Conservation (phyloP, 2,888 invertebrate genomes). For the Vanessa cardui region DNA sequence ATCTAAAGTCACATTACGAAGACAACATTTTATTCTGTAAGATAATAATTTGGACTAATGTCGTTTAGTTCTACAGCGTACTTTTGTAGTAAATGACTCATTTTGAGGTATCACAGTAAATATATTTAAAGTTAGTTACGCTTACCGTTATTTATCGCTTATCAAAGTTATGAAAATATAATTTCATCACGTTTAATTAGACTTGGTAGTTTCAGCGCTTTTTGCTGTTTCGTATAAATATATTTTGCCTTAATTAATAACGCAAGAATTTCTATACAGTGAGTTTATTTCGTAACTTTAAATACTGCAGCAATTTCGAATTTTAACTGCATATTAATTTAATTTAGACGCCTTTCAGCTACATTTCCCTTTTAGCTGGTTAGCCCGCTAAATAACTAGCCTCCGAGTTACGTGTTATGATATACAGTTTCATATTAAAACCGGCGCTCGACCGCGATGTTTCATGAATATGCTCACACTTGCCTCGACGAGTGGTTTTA, state of each 20-base stretch:
- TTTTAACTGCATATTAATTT: conserved; percentile 26
- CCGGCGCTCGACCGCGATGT: conserved; percentile 26
- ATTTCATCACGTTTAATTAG: conserved; percentile 10
- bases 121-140: background rate
- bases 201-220: background rate
- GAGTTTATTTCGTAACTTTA: conserved; percentile 9
- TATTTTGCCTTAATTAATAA: conserved; percentile 11
- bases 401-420: background rate
- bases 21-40: conserved; percentile 3
- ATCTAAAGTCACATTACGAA: background rate
- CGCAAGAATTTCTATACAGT: background rate
- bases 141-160: background rate
- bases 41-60: background rate
- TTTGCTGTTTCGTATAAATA: conserved; percentile 6
- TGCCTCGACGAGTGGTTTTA: background rate
- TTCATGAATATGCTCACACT: conserved; percentile 8
- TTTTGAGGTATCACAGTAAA: background rate
- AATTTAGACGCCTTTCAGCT: conserved; percentile 28
- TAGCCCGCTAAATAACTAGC: conserved; percentile 5
- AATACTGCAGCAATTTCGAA: conserved; percentile 4
- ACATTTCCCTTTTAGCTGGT: conserved; percentile 16
- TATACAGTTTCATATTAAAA: conserved; percentile 26
- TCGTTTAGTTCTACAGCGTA: background rate
- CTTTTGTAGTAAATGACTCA: background rate
- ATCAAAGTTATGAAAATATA: background rate